Conservation (phyloP, 1,140 invertebrate species). For the Sinonovacula constricta region DNA sequence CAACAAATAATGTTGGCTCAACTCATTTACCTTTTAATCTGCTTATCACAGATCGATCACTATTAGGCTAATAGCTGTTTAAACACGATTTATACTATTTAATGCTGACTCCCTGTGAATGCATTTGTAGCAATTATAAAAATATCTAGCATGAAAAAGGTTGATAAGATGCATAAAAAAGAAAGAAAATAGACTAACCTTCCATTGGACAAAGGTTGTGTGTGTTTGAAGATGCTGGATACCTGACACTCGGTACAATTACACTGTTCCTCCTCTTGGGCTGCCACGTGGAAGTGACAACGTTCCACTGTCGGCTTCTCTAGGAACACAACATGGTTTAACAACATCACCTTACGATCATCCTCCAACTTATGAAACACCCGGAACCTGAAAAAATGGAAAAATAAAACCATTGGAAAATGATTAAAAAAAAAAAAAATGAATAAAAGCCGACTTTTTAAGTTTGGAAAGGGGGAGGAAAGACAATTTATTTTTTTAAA, state of each 20-base stretch:
- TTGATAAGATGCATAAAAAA: no score
- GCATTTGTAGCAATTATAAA: no score
- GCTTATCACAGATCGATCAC: no score
- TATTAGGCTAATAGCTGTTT: no score
- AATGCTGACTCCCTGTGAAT: no score
- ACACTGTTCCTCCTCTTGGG: slow-evolving; percentile 36
- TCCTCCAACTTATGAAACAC: slow-evolving; percentile 95
- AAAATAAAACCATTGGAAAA: no score
- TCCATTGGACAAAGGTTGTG: slow-evolving; percentile 36
- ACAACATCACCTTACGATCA: slow-evolving; percentile 94
- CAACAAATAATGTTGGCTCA: no score
- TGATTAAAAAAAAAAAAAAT: no score
- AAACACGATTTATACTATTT: no score
- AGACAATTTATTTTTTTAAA: neutral
- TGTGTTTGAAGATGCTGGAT: slow-evolving; percentile 27
- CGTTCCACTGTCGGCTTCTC: slow-evolving; percentile 96
- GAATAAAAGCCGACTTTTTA: neutral
- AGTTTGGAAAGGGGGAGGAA: neutral
- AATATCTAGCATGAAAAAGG: no score
- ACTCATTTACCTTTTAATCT: no score
- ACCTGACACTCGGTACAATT: slow-evolving; percentile 47
- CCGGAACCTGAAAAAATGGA: slow-evolving; percentile 88
- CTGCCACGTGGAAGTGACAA: slow-evolving; percentile 86
- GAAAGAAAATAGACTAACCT: no score
- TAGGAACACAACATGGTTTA: slow-evolving; percentile 97